Evolutionary conservation across 2,797 vertebrate genomes (phyloP), one percentile per base, ranked within the genome.

Genomic region (Euthynnus affinis): DNA sequence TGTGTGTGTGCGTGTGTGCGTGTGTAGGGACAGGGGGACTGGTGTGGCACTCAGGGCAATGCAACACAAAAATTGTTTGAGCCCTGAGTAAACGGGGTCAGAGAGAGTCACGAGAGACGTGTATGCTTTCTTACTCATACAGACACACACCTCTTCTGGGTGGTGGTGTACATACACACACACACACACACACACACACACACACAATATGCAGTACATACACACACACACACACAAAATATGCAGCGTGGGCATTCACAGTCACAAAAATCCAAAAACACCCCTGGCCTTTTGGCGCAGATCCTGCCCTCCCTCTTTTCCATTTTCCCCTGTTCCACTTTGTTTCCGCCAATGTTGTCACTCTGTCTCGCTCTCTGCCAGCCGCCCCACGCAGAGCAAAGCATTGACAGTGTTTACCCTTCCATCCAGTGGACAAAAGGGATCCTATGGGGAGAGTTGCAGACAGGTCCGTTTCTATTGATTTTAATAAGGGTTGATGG

Each of bases 401-500:
- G 34, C 63, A 46, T 5, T 56, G 56, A 23, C 15, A 56, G 58
- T 42, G 62, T 83, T 73, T 52, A 57, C 46, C 3, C 42, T 27
- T 61, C 48, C 32, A 17, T 76, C 71, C 71, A 53, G 34, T 15
- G 0, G 71, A 71, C 74, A 66, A 13, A 66, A 49, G 25, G 13
- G 40, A 46, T 75, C 76, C 20, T 49, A 17, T 40, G 32, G 64
- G 51, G 3, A 23, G 69, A 84, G 51, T 56, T 59, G 72, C 56
- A 71, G 14, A 18, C 69, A 51, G 57, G 51, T 48, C 2, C 0
- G 40, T 72, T 74, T 56, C 37, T 20, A 23, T 64, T 75, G 74
- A 87, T 83, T 76, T 61, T 83, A 84, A 82, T 81, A 66, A 67
- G 42, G 20, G 55, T 12, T 78, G 85, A 83, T 71, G 58, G 71